phyloP scores from a whole-genome alignment of 2,113 vertebrate genomes.

The Menidia beryllina region DNA sequence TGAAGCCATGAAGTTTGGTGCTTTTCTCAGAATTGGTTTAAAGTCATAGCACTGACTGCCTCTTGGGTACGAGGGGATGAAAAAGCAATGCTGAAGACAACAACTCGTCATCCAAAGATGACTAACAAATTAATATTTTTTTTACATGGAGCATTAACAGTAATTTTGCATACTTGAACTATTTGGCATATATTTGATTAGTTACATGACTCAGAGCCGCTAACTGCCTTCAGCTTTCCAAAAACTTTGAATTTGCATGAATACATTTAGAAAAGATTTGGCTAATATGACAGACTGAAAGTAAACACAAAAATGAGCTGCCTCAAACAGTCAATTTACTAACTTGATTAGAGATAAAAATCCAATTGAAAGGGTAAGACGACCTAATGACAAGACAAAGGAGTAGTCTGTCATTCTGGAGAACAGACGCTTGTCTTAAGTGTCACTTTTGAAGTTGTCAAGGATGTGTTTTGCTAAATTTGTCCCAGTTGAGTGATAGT shows the following conservation, averaged over 20 bases:
- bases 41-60: too few relatives aligned
- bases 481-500: neutral
- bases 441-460: neutral
- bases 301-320: neutral
- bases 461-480: neutral
- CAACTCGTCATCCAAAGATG: neutral
- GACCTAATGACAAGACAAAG: neutral
- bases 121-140: too few relatives aligned
- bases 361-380: neutral
- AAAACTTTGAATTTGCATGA: neutral
- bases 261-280: neutral
- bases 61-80: too few relatives aligned
- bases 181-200: too few relatives aligned
- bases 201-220: too few relatives aligned
- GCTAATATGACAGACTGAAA: neutral
- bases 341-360: neutral
- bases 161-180: too few relatives aligned
- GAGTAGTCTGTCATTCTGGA: neutral
- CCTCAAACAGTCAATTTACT: neutral
- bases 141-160: too few relatives aligned
- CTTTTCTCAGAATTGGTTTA: neutral
- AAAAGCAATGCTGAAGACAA: neutral
- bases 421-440: neutral
- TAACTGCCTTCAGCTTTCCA: neutral
- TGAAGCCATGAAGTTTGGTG: neutral